Conservation (phyloP, 1,140 invertebrate species). For the Scaptomyza graminum region DNA sequence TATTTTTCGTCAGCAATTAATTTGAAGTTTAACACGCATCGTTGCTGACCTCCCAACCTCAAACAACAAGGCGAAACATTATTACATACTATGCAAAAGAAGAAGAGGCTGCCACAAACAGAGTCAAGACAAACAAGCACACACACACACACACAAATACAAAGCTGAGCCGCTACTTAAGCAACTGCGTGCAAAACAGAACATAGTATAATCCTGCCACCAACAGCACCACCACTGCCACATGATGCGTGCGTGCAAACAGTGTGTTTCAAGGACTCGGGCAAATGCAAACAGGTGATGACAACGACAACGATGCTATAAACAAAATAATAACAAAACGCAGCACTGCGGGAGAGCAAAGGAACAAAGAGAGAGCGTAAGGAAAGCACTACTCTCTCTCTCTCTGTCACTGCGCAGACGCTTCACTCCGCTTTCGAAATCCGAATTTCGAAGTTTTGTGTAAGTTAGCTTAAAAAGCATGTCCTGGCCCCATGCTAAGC, state of each 20-base stretch:
- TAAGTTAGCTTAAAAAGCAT: constrained; percentile 61
- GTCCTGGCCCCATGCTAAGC: constrained; percentile 63
- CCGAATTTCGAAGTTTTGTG: constrained; percentile 39
- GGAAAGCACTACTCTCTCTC: background rate
- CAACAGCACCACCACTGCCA: constrained; percentile 6
- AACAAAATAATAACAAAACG: constrained; percentile 80
- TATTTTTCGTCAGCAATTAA: constrained; percentile 76
- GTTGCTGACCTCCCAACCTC: constrained; percentile 3
- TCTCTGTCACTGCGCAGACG: constrained; percentile 43
- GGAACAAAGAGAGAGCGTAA: constrained; percentile 8
- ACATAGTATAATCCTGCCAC: constrained; percentile 46
- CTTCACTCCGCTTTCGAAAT: constrained; percentile 10
- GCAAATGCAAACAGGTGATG: constrained; percentile 82
- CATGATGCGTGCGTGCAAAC: constrained; percentile 32
- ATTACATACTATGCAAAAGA: constrained; percentile 51
- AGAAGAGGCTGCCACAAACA: background rate
- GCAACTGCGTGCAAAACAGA: constrained; percentile 43
- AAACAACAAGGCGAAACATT: constrained; percentile 44
- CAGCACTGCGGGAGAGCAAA: constrained; percentile 18
- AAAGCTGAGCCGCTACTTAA: constrained; percentile 28
- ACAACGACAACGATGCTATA: constrained; percentile 60
- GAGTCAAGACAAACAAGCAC: background rate
- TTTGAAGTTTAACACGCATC: constrained; percentile 69
- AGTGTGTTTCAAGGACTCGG: constrained; percentile 71
- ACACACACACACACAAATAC: constrained; percentile 2